Conservation (phyloP, 2,888 invertebrate genomes). For the Noctua pronuba region DNA sequence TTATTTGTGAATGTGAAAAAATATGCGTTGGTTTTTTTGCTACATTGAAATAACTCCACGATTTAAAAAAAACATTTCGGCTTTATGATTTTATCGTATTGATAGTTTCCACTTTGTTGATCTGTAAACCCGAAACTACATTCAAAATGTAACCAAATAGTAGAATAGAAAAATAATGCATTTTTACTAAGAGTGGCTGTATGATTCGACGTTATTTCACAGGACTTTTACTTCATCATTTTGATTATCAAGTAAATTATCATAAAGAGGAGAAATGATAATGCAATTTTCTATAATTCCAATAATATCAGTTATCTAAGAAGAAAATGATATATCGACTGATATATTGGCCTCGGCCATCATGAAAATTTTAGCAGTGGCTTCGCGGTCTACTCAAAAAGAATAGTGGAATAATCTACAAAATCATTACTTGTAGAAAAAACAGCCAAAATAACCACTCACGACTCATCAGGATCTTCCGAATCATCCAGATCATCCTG, state of each 20-base stretch:
- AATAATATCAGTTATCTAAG: background rate
- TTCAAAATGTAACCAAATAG: background rate
- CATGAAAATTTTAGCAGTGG: background rate
- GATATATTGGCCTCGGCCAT: background rate
- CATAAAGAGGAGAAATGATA: background rate
- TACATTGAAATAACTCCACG: conserved; percentile 1
- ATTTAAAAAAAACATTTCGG: background rate
- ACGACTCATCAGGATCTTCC: conserved; percentile 91
- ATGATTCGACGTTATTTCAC: background rate
- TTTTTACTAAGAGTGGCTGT: background rate
- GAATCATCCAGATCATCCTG: conserved; percentile 91
- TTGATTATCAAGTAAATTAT: too few relatives aligned
- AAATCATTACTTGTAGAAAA: background rate
- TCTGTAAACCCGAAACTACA: background rate
- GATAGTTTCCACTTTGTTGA: background rate
- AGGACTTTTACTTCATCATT: background rate
- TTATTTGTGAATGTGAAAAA: conserved; percentile 24
- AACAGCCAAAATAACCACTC: conserved; percentile 59
- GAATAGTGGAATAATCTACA: background rate
- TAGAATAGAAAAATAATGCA: background rate
- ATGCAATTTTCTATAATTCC: background rate
- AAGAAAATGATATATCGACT: background rate
- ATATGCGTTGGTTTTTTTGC: background rate
- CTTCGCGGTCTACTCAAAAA: too few relatives aligned
- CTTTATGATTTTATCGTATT: background rate